Evolutionary conservation across 2,113 vertebrate genomes (phyloP), one percentile per base, ranked within the genome.

Genomic region (Numida meleagris): DNA sequence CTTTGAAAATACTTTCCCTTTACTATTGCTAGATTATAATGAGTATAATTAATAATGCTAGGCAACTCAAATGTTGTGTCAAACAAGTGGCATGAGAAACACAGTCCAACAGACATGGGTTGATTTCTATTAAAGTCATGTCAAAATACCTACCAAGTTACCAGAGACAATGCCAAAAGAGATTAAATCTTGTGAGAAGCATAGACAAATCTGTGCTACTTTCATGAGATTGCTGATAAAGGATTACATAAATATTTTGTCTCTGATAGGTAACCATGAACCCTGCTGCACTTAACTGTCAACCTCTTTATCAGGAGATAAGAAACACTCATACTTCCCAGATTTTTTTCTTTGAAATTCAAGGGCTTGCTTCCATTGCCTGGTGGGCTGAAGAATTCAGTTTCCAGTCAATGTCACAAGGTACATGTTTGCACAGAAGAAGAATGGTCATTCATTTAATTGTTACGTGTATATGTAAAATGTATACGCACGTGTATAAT

Each of bases 151-250:
- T 29, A 51, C 48, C 38, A 51, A 75, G 46, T 45, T 65, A 92
- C 51, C 24, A 77, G 59, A 90, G 34, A 71, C 31, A 17, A 43
- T 83, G 61, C 51, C 73, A 82, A 55, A 11, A 84, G 77, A 82
- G 77, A 89, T 94, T 87, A 92, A 75, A 86, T 46, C 59, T 59
- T 84, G 46, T 74, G 67, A 91, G 67, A 38, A 75, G 57, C 77
- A 75, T 1, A 25, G 71, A 57, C 88, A 91, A 94, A 95, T 93
- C 95, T 90, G 81, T 90, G 43, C 7, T 71, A 74, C 76, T 66
- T 77, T 74, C 50, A 73, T 70, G 76, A 93, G 24, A 61, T 7
- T 40, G 55, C 10, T 82, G 80, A 74, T 57, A 77, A 86, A 92
- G 61, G 36, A 66, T 80, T 62, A 51, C 3, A 92, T 45, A 81